Base-by-base conservation (phyloP, 2,797 vertebrate genomes). In the Gallinago nigripennis region DNA sequence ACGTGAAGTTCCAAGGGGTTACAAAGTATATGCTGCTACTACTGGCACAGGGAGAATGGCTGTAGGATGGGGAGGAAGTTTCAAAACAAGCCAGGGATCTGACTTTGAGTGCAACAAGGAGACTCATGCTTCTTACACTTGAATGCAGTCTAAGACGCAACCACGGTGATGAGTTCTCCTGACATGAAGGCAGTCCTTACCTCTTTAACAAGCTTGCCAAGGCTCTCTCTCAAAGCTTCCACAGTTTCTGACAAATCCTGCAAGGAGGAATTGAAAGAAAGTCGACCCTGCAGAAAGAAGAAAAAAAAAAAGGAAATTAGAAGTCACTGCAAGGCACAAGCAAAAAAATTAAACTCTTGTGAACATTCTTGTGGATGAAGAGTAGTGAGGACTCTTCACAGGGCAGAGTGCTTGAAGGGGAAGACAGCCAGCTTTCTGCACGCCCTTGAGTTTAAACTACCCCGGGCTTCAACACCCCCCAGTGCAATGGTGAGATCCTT, bases 181-280 rank as follows among this genome's bases (percentile, higher is more conserved):
- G 17, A 50, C 48, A 12, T 3, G 8, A 89, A 86, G 39, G 23
- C 1, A 8, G 7, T 68, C 85, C 97, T 96, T 98, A 99, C 99
- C 99, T 99, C 99, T 37, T 98, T 98, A 12, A 99, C 97, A 86
- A 99, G 98, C 1, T 95, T 98, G n/a, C 98, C 98, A 61, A 99
- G 48, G 93, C 98, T 99, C 39, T 98, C 98, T 96, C 98, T 96
- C 75, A 99, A 97, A 23, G 94, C 96, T 96, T 98, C 98, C 50
- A 98, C 98, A 25, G 99, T 98, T 96, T 92, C 98, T 57, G 97
- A 94, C 35, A 99, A 98, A 51, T 98, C 95, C 58, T 80, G 80
- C 39, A 98, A 92, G 1, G 98, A 97, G 4, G 98, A 98, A 83
- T 98, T 98, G 13, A 98, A 97, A 80, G 95, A 96, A 39, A 98